A percentile compares a stretch with the other conserved stretches of the same genome.
Evolutionary conservation across 2,797 vertebrate genomes (phyloP).

Genomic region (Bucorvus abyssinicus): DNA sequence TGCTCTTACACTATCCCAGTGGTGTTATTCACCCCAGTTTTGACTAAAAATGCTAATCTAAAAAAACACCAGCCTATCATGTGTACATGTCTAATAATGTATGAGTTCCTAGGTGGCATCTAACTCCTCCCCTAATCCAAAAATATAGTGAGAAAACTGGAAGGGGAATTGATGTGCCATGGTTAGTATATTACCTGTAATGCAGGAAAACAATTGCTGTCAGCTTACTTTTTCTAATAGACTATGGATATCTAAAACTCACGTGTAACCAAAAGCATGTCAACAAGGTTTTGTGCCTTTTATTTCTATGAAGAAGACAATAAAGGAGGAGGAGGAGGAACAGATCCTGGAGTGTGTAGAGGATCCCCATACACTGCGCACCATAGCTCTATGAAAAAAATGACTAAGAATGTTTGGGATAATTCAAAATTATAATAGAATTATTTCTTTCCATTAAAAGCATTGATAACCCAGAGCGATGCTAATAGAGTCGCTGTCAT

Average conservation of each 20-base stretch:
- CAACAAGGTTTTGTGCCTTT: neutral
- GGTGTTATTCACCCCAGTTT: neutral
- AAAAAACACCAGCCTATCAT: neutral
- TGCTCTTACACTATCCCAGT: neutral
- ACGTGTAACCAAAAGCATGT: neutral
- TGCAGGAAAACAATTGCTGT: accelerated
- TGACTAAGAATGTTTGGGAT: neutral
- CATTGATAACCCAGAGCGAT: neutral
- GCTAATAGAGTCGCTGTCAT: neutral
- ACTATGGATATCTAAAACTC: neutral
- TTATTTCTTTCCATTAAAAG: neutral
- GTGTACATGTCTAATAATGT: neutral
- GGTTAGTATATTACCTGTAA: neutral
- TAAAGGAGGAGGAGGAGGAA: neutral
- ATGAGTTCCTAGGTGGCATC: neutral
- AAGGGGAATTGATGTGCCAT: accelerated
- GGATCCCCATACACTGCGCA: neutral
- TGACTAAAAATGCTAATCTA: neutral
- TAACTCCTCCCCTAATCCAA: neutral
- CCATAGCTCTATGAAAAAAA: neutral
- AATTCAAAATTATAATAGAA: neutral
- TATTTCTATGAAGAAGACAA: neutral
- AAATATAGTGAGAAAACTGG: neutral
- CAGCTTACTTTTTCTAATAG: neutral
- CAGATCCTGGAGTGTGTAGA: neutral